phyloP scores from a whole-genome alignment of 2,113 vertebrate genomes.

The Megalops atlanticus region DNA sequence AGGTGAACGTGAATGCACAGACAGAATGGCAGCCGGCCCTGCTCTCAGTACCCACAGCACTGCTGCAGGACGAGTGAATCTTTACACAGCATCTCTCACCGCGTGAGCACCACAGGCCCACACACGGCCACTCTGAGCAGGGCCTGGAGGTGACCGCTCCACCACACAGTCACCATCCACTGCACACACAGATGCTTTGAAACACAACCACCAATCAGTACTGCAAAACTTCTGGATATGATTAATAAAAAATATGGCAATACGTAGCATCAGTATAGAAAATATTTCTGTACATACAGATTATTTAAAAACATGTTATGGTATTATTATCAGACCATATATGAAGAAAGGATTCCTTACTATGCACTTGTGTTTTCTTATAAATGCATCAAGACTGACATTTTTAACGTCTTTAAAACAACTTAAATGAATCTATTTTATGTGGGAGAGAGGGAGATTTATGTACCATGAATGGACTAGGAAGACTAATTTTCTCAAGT shows the following conservation, averaged over 20 bases:
- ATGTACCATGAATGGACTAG: no score
- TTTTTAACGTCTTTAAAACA: background rate
- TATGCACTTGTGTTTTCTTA: constrained; percentile 46
- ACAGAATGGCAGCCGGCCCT: no score
- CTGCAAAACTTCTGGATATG: constrained; percentile 39
- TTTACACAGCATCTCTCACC: background rate
- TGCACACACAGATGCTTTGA: background rate
- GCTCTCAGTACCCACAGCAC: no score
- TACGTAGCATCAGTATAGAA: constrained; percentile 70
- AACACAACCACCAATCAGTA: background rate
- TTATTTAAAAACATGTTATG: constrained; percentile 67
- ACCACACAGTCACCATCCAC: background rate
- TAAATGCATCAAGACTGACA: constrained; percentile 4
- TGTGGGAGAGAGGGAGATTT: background rate
- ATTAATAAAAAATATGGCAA: constrained; percentile 74
- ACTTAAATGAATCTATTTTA: background rate
- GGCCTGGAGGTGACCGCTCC: constrained; percentile 5
- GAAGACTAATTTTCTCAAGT: no score
- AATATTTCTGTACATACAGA: constrained; percentile 79
- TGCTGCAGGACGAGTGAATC: background rate
- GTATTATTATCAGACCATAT: no score
- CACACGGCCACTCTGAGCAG: background rate
- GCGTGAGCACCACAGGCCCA: background rate
- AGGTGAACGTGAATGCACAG: no score
- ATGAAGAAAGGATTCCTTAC: constrained; percentile 58